Conservation (phyloP, 2,113 vertebrate species). For the Erythrolamprus reginae region DNA sequence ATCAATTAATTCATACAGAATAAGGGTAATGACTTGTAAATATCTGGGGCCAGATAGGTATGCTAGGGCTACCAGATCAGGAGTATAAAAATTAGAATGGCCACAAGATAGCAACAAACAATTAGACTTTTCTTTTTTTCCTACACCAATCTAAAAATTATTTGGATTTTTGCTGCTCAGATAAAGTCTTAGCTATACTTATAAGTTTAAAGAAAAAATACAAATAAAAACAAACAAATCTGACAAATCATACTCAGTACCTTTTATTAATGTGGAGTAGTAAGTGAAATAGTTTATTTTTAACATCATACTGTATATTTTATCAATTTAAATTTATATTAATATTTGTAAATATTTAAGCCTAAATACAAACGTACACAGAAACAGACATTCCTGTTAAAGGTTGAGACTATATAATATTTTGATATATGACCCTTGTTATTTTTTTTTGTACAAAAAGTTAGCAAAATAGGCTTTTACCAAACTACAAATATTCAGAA, state of each 20-base stretch:
- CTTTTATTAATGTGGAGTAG: not conserved
- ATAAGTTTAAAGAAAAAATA: not conserved
- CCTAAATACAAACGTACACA: not conserved
- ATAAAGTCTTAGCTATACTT: not conserved
- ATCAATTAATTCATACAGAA: not conserved
- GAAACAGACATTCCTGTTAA: not conserved
- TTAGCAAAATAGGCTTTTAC: not conserved
- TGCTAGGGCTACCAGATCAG: not conserved
- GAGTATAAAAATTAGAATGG: not conserved
- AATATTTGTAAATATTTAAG: not conserved
- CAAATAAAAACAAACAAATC: not conserved
- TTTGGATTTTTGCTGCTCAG: not conserved
- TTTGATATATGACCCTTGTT: not conserved
- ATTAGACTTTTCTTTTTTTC: not conserved
- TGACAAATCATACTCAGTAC: not conserved
- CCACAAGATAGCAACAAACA: not conserved
- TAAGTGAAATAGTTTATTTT: not conserved
- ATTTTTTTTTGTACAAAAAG: not conserved
- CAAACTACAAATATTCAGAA: not conserved
- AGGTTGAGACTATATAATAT: not conserved
- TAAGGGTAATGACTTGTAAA: not conserved
- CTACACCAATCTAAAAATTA: not conserved
- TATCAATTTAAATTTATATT: not conserved
- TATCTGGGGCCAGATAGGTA: not conserved
- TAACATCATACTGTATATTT: not conserved